phyloP scores from a whole-genome alignment of 2,797 vertebrate genomes.

The Cephalopachus bancanus region DNA sequence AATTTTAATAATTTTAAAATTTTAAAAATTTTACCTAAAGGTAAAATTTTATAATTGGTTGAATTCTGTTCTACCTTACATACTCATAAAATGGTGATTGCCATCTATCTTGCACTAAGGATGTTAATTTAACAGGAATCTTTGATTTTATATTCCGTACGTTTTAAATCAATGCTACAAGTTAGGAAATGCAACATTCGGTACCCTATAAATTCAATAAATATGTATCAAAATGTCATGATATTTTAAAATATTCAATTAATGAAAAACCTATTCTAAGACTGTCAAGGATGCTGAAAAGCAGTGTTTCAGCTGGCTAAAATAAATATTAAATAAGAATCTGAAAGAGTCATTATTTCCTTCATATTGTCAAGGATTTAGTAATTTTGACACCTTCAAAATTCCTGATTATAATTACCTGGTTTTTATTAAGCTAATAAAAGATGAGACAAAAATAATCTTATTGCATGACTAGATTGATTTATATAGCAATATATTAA shows the following conservation, averaged over 20 bases:
- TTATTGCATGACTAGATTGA: neutral
- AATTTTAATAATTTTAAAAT: too few relatives aligned
- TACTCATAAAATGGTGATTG: neutral
- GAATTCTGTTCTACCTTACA: neutral
- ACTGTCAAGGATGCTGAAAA: neutral
- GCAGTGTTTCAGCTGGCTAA: neutral
- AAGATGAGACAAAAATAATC: conserved; percentile 35
- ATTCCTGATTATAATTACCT: conserved; percentile 51
- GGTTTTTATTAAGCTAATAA: conserved; percentile 35
- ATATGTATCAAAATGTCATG: conserved; percentile 12
- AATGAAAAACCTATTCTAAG: neutral
- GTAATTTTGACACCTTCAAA: neutral
- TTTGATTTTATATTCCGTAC: neutral
- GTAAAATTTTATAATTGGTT: neutral
- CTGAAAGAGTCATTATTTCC: neutral
- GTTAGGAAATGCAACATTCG: neutral
- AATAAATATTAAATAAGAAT: neutral
- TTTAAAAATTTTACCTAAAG: neutral
- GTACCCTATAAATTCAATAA: neutral
- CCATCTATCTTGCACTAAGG: neutral
- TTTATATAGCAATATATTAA: neutral
- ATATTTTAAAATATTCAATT: neutral
- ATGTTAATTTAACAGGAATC: neutral
- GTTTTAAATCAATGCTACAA: conserved; percentile 19
- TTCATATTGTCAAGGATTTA: too few relatives aligned